Base-by-base conservation (phyloP, 30 jellyfish, hydroid and myxozoan species). In the Mastigias papua region DNA sequence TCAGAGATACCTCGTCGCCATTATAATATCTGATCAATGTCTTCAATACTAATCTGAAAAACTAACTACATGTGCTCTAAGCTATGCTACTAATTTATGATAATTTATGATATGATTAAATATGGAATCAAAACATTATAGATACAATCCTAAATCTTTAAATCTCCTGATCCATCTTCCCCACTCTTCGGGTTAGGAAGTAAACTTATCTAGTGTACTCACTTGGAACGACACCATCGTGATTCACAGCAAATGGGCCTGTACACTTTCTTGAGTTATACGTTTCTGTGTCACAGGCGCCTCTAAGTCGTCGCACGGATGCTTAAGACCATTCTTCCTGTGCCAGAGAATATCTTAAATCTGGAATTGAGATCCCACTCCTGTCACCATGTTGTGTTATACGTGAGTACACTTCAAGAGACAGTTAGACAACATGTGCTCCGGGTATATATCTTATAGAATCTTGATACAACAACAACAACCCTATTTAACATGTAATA, bases 141-240 rank as follows among this genome's bases (percentile, higher is more conserved):
- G n/a, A n/a, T n/a, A n/a, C n/a, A n/a, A n/a, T 28, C 83, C 33
- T 9, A 72, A 72, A 5, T 67, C 15, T 72, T 72, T 67, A 72
- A 72, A 72, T 72, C 83, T 72, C 50, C 67, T 72, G 66, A 72
- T 72, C 83, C 83, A 72, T 21, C 29, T 21, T 60, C 28, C 64
- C 83, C 83, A 33, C 68, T 72, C 83, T 72, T 72, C 83, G 66
- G 83, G 83, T n/a, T 32, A 27, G 66, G 33, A 35, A 4, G 9
- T 30, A 30, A 72, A 72, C 34, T 35, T 72, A 5, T 72, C 83
- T 30, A 67, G 83, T 30, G 83, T 32, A 21, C 34, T 72, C 64
- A 72, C 83, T 35, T 35, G 83, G 27, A 72, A 72, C 31, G 83
- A 30, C 29, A 67, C 68, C 83, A 72, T 72, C 66, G 29, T 72